These are phyloP conservation scores for Darevskia mixta DNA, from an alignment of 2,797 vertebrate genomes.

Conservation along the genomic window DNA sequence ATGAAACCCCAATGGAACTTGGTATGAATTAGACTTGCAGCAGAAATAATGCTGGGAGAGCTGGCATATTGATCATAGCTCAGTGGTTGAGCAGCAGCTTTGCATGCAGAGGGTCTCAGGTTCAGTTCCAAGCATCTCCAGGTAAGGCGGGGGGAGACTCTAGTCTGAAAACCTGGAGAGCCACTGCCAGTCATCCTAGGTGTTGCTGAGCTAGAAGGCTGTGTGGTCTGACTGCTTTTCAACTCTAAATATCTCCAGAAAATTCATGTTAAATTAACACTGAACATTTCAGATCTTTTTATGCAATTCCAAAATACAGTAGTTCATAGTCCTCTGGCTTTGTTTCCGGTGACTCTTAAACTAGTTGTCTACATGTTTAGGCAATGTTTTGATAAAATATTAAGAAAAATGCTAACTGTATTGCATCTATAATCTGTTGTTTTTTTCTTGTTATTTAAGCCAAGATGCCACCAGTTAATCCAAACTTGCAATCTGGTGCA, in stretches of 20 bases:
- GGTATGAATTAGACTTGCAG: neutral
- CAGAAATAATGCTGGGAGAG: neutral
- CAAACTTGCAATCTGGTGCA: neutral
- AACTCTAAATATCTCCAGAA: neutral
- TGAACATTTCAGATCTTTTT: neutral
- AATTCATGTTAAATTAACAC: neutral
- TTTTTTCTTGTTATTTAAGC: slow-evolving; percentile 11
- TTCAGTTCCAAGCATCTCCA: no score
- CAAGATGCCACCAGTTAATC: neutral
- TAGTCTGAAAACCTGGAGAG: no score
- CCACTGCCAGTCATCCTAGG: no score
- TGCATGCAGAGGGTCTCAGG: no score
- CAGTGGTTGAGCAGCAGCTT: no score
- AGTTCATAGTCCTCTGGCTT: neutral
- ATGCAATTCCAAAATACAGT: neutral
- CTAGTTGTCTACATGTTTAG: neutral
- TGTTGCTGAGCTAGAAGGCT: no score
- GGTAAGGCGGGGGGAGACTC: no score
- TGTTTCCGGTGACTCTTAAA: neutral
- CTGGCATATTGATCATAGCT: neutral
- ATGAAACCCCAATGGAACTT: neutral
- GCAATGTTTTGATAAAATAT: neutral
- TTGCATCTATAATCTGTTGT: neutral
- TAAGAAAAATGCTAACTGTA: neutral
- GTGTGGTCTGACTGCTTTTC: no score